Percentiles rank a stretch among this genome's conserved stretches.
These are phyloP conservation scores for Tachina grossa DNA, from an alignment of 2,888 invertebrate species.

Conservation along the genomic window DNA sequence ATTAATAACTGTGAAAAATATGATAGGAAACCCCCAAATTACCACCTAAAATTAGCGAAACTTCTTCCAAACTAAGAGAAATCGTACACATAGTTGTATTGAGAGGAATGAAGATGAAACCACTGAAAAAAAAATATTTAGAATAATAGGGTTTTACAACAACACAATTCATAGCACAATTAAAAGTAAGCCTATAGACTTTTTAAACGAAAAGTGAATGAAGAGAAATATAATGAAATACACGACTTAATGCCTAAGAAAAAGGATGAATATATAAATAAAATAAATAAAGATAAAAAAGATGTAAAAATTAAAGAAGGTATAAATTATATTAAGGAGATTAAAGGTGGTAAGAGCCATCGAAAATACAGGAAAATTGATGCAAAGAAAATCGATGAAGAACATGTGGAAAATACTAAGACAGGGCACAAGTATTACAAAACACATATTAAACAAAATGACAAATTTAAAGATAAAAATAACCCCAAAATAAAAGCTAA, in stretches of 20 bases:
- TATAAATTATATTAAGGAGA: neutral
- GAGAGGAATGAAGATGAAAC: neutral
- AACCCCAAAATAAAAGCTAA: constrained; percentile 3
- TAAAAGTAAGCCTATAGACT: neutral
- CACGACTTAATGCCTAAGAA: neutral
- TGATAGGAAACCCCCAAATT: neutral
- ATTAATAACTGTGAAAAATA: neutral
- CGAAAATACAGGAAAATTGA: constrained; percentile 1
- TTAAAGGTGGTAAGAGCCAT: constrained; percentile 3
- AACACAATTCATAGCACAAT: neutral
- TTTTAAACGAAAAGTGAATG: neutral
- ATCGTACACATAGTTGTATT: neutral
- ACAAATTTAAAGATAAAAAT: neutral
- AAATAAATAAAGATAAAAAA: neutral
- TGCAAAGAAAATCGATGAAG: constrained; percentile 9
- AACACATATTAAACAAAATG: too few relatives aligned
- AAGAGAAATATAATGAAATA: neutral
- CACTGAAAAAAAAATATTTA: neutral
- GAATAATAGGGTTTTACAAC: neutral
- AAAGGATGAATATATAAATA: too few relatives aligned
- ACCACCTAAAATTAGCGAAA: neutral
- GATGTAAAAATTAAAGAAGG: neutral
- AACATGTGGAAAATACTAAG: neutral
- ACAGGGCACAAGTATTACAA: too few relatives aligned
- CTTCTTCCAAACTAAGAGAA: neutral